These are phyloP conservation scores for Cisticola juncidis DNA, from an alignment of 2,113 vertebrate genomes.

Conservation along the genomic window DNA sequence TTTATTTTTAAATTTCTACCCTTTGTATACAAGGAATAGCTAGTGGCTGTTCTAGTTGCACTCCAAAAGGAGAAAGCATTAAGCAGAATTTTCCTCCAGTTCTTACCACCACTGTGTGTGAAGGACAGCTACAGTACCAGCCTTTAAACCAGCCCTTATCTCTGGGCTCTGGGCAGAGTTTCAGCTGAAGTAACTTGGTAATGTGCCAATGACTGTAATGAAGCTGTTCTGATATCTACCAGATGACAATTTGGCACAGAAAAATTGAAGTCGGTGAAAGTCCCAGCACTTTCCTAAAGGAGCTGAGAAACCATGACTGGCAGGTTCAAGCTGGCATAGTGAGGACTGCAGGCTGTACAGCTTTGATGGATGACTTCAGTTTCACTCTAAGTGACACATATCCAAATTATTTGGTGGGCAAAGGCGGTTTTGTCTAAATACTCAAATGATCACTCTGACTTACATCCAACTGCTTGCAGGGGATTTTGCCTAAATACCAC, in stretches of 20 bases:
- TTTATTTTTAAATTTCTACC: neutral
- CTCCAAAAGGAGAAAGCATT: neutral
- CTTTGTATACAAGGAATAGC: neutral
- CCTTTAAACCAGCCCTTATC: neutral
- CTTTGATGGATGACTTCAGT: neutral
- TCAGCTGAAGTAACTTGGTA: neutral
- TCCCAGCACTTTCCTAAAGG: neutral
- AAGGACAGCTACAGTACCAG: neutral
- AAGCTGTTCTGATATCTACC: slow-evolving; percentile 25
- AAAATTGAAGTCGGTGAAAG: neutral
- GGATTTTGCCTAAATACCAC: neutral
- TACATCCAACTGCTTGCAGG: neutral
- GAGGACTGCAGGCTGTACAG: neutral
- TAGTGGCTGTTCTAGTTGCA: neutral
- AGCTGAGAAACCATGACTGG: slow-evolving; percentile 16
- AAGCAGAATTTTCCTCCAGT: neutral
- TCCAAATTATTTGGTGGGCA: neutral
- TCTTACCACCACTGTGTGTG: neutral
- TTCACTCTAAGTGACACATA: neutral
- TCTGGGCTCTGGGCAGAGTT: neutral
- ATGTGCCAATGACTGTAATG: neutral
- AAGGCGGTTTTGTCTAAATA: neutral
- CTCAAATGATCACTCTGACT: neutral
- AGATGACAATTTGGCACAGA: slow-evolving; percentile 27
- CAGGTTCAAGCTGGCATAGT: slow-evolving; percentile 14